Conservation (phyloP, 2,888 invertebrate genomes). For the Pristionchus fissidentatus region DNA sequence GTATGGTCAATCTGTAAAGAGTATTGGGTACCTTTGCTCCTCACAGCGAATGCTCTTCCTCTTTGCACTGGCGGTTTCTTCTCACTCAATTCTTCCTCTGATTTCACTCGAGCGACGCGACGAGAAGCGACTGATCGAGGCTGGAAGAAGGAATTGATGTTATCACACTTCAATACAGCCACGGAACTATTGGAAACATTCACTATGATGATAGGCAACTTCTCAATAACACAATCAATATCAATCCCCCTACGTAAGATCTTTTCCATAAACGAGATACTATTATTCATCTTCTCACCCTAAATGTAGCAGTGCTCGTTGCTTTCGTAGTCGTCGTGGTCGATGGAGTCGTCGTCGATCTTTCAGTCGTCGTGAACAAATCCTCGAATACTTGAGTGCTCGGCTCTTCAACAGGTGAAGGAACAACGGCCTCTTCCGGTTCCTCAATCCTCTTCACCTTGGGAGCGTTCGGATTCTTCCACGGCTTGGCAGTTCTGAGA, state of each 20-base stretch:
- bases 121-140: not conserved
- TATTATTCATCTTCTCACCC: not conserved
- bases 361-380: constrained; percentile 39
- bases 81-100: not conserved
- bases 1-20: not conserved
- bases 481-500: constrained; percentile 37
- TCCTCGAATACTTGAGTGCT: constrained; percentile 47
- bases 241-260: no score
- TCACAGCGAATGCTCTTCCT: constrained; percentile 31
- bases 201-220: no score
- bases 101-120: not conserved
- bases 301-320: not conserved
- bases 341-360: constrained; percentile 33
- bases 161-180: no score
- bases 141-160: not conserved
- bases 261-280: no score
- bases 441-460: constrained; percentile 1
- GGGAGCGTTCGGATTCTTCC: constrained; percentile 44
- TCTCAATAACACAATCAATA: no score
- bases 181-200: no score
- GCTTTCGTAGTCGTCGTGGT: constrained; percentile 46
- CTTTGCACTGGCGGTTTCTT: not conserved
- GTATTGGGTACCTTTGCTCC: not conserved
- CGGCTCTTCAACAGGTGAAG: not conserved
- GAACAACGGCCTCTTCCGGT: not conserved